Base-by-base conservation (phyloP, 2,797 vertebrate genomes). In the Leuciscus waleckii region DNA sequence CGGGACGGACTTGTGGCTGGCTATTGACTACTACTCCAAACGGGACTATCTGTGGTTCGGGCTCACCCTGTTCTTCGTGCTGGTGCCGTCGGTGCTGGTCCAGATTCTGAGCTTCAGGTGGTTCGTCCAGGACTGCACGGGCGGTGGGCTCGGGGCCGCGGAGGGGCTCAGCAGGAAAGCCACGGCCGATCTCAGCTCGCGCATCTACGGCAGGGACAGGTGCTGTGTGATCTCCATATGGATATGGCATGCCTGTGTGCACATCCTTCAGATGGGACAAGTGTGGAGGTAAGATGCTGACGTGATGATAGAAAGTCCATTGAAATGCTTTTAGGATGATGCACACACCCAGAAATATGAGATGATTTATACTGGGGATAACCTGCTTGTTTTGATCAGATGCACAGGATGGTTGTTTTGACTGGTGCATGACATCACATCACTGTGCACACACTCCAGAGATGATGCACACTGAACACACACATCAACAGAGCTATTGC, bases 41-140 rank as follows among this genome's bases (percentile, higher is more conserved):
- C 94, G 95, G 95, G 96, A 99, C 95, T 98, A 97, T 95, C 91
- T 96, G 93, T 98, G 95, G 96, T 98, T 97, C 93, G 97, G 96
- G 93, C 96, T 99, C 90, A 99, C 98, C 54, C 96, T 99, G 89
- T 97, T 96, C 95, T 98, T 99, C 92, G 98, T 99, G 93, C 96
- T 99, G 90, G 98, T 98, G 92, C 98, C 98, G 75, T 99, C 98
- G 87, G 96, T 98, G 91, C 95, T 98, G 94, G 98, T 99, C 92
- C 98, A 99, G 95, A 98, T 97, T 91, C 95, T 99, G 92, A 99
- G 98, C 94, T 99, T 99, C 95, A 97, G 98, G 91, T 99, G 98
- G 98, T 99, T 99, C 94, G 97, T 98, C 92, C 98, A 99, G 95
- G 98, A 99, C 95, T 99, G 96, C 95, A 97, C 96, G 78, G 97